Conservation (phyloP, 37 sponge, comb jelly and placozoan species). For the Bolinopsis microptera region DNA sequence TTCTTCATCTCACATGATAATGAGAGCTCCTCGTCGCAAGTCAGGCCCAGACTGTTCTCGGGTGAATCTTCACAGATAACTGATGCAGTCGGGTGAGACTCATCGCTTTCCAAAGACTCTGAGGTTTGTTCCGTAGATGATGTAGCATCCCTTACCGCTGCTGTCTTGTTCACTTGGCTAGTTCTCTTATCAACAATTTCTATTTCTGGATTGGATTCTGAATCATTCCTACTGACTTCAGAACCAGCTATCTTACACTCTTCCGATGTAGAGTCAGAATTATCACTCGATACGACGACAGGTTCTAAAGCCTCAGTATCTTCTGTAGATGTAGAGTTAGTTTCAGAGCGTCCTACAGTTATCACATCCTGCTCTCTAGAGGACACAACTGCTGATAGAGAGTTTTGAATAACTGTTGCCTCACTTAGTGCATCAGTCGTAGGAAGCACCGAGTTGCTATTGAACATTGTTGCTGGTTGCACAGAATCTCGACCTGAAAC, state of each 20-base stretch:
- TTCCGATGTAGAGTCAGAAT: background rate
- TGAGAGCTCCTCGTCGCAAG: background rate
- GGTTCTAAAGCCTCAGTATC: background rate
- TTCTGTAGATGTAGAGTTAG: background rate
- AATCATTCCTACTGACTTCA: no score
- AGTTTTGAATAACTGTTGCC: background rate
- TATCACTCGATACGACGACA: no score
- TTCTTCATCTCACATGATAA: background rate
- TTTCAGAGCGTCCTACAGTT: background rate
- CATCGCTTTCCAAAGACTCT: background rate
- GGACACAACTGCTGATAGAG: background rate
- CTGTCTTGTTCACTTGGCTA: background rate
- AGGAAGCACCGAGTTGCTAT: background rate
- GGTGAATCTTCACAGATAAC: slow-evolving; percentile 44
- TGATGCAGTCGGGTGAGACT: background rate
- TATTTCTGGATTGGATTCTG: background rate
- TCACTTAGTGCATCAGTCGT: background rate
- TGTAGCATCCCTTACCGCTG: background rate
- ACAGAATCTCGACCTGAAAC: background rate
- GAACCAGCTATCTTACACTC: background rate
- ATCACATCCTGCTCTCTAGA: background rate
- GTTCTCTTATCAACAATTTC: background rate
- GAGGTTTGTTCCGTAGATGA: background rate
- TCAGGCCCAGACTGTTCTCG: background rate
- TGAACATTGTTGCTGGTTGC: background rate